Base-by-base conservation (phyloP, 2,797 vertebrate species). In the Capromys pilorides region DNA sequence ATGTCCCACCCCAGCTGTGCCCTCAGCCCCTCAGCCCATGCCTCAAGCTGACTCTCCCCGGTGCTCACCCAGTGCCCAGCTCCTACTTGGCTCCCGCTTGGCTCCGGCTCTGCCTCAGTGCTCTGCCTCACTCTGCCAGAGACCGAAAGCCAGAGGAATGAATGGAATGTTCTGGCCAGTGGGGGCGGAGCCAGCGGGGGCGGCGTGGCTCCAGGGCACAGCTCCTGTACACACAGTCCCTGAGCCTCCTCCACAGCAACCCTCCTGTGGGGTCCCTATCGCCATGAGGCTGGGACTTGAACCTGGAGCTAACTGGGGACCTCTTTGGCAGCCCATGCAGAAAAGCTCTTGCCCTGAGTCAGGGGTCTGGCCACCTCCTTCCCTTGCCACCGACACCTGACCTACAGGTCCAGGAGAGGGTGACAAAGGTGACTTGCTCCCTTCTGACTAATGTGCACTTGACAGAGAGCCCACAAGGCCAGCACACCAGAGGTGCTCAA, bases 81-180 rank as follows among this genome's bases (percentile, higher is more conserved):
- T 45, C 71, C 71, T 4, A 5, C 51, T 41, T 11, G 54, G 67
- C 69, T 36, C 79, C 69, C 39, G 83, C 91, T 92, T 45, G n/a
- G 64, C 78, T 57, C 54, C 14, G 4, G 54, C 79, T 36, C 86
- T 16, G 64, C 31, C 13, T 33, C 64, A 66, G 67, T 41, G 90
- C 90, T 86, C 73, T 45, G 64, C 78, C 79, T 36, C 69, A 57
- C 91, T 92, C 75, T n/a, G 64, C 85, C 10, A 45, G 45, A 45
- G 45, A 75, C 54, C 75, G 51, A 31, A 61, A 91, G 84, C 28
- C 39, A 8, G 11, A 45, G 62, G 93, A 94, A 94, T 94, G 93
- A 94, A 91, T 82, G 93, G 93, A 94, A 94, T 91, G 93, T 87
- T 66, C 88, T 45, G 41, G 73, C 59, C 86, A 88, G 86, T 49